Evolutionary conservation across 2,888 invertebrate genomes (phyloP), one percentile per base, ranked within the genome.

Genomic region (Macrophya annulata): DNA sequence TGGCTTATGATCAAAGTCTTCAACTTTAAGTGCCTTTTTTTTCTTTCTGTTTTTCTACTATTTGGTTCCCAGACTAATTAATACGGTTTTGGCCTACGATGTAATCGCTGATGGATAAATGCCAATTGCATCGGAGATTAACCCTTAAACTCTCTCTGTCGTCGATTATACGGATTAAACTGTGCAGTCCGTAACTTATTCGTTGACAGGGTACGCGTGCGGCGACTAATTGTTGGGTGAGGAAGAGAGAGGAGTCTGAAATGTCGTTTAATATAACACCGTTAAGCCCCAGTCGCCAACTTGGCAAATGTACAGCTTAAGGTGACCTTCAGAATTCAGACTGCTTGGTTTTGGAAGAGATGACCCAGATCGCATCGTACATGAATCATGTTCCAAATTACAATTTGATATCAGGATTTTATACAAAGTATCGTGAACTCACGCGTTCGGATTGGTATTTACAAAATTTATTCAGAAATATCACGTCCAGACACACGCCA

Each of bases 311-410:
- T 31, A 62, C 59, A 51, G 62, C 40, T 31, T n/a, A 3, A 5
- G 21, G 31, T 31, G n/a, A 83, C 83, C 68, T 71, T 83, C 65
- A 48, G 68, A 48, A 68, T 51, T 68, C 71, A 68, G 83, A 71
- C 68, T 45, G 68, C 83, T 65, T 48, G 83, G 68, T 62, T 62
- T 51, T 62, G 83, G 31, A 43, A 65, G 68, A 83, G 21, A 83
- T 83, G 83, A 83, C 83, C 68, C 51, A 68, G 45, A 83, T 83
- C 48, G 12, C 4, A 15, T 71, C 37, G 21, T 31, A 25, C 25
- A 31, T 48, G 83, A 83, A 68, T 83, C 83, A 48, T 40, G 48
- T 71, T 40, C 17, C 83, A 51, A 83, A 83, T 68, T 31, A 68
- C 83, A 17, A 83, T 21, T 37, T 21, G 8, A 43, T 10, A 81